Conservation (phyloP, 1,140 invertebrate genomes). For the Drosophila repletoides region DNA sequence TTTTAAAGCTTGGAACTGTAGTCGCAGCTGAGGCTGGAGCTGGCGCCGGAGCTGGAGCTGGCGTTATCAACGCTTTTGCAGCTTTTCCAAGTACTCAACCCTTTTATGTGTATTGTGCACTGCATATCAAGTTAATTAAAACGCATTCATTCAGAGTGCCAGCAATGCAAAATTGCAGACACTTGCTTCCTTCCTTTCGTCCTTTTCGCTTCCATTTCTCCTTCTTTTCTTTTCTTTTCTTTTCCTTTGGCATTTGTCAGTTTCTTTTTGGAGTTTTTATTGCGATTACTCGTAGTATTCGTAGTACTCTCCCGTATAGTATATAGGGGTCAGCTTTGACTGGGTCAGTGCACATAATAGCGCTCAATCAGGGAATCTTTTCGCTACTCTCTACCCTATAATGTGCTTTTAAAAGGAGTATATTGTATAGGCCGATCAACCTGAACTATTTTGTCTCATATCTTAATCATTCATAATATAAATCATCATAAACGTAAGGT, state of each 20-base stretch:
- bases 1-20: too few relatives aligned
- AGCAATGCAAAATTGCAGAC: conserved; percentile 46
- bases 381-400: too few relatives aligned
- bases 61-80: conserved; percentile 14
- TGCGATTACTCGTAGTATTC: not conserved
- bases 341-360: conserved; percentile 42
- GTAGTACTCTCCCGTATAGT: too few relatives aligned
- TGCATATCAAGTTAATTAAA: conserved; percentile 53
- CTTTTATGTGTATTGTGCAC: conserved; percentile 24
- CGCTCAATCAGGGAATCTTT: conserved; percentile 27
- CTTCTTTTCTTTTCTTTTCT: not conserved
- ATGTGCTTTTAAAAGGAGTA: too few relatives aligned
- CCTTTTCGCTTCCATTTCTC: not conserved
- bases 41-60: too few relatives aligned
- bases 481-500: too few relatives aligned
- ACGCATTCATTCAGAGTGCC: conserved; percentile 50
- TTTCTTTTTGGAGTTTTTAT: conserved; percentile 6
- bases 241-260: not conserved
- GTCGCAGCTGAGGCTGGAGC: too few relatives aligned
- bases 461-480: too few relatives aligned
- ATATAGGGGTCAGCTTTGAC: conserved; percentile 30
- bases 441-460: too few relatives aligned
- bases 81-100: conserved; percentile 15
- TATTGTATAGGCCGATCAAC: too few relatives aligned
- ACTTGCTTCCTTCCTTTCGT: conserved; percentile 13